These are phyloP conservation scores for Rallus limicola DNA, from an alignment of 2,113 vertebrate genomes.

Conservation along the genomic window DNA sequence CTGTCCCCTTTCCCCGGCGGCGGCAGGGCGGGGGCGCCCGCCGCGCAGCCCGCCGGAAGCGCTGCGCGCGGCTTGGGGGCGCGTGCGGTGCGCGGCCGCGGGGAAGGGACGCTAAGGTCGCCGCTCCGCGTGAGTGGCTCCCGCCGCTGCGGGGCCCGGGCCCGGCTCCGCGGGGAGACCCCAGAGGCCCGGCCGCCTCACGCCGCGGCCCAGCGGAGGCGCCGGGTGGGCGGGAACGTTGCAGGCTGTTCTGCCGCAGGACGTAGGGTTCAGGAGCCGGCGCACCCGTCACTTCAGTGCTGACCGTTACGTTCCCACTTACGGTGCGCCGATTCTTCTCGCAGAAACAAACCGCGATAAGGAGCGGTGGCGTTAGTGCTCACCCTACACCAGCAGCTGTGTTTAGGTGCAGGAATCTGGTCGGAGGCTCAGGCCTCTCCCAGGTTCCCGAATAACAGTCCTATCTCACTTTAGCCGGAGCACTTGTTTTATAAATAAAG, in stretches of 20 bases:
- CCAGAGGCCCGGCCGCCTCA: neutral
- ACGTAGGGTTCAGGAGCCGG: too few relatives aligned
- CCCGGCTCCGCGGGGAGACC: neutral
- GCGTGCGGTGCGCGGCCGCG: neutral
- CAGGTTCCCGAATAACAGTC: neutral
- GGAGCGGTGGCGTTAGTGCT: neutral
- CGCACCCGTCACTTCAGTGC: too few relatives aligned
- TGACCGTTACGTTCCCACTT: too few relatives aligned
- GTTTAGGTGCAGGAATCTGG: neutral
- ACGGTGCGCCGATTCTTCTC: too few relatives aligned
- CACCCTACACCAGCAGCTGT: neutral
- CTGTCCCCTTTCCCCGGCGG: neutral
- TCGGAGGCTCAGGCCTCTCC: neutral
- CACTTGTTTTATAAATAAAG: neutral
- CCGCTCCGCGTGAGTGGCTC: neutral
- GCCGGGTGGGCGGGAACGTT: neutral
- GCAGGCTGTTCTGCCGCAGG: too few relatives aligned
- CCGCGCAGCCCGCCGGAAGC: neutral
- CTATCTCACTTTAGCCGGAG: neutral
- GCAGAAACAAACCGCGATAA: too few relatives aligned
- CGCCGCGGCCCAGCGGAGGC: neutral
- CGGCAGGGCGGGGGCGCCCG: too few relatives aligned
- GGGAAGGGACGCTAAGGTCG: neutral
- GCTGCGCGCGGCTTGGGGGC: accelerated
- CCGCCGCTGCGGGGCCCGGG: too few relatives aligned